Percentiles rank a stretch among this genome's conserved stretches.
phyloP scores from a whole-genome alignment of 2,797 vertebrate species.

The Typhlichthys eigenmanni region DNA sequence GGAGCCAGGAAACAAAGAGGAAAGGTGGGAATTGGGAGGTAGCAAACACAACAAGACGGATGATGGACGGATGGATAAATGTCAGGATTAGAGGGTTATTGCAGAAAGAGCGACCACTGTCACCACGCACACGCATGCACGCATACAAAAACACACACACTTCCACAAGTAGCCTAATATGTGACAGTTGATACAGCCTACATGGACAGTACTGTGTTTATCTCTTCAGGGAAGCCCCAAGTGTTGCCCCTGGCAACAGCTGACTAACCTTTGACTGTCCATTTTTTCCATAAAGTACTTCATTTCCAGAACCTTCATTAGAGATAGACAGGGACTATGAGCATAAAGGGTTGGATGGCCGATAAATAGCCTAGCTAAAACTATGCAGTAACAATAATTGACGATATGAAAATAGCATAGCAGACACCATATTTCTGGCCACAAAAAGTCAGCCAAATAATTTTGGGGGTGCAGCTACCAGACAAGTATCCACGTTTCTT shows the following conservation, averaged over 20 bases:
- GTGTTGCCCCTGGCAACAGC: conserved; percentile 52
- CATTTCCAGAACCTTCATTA: too few species aligned
- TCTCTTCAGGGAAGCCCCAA: conserved; percentile 48
- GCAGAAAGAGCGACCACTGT: conserved; percentile 48
- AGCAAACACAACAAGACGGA: conserved; percentile 32
- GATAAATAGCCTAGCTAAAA: too few species aligned
- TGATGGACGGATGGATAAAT: conserved; percentile 69
- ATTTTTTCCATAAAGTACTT: background rate
- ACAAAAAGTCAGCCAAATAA: too few species aligned
- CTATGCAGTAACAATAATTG: too few species aligned
- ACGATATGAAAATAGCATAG: too few species aligned
- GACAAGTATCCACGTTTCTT: too few species aligned
- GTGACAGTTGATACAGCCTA: conserved; percentile 46
- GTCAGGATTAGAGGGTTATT: conserved; percentile 68
- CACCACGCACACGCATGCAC: conserved; percentile 17
- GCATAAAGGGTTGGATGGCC: too few species aligned
- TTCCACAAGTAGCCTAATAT: conserved; percentile 47
- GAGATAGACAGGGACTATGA: too few species aligned
- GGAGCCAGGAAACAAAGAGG: conserved; percentile 43
- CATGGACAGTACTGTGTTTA: conserved; percentile 35
- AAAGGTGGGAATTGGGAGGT: conserved; percentile 32
- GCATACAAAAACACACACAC: conserved; percentile 17
- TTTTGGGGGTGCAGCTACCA: too few species aligned
- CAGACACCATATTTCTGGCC: too few species aligned
- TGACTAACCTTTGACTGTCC: conserved; percentile 42